These are phyloP conservation scores for Mormyrops boulengeri DNA, from an alignment of 2,797 vertebrate species.

Conservation along the genomic window DNA sequence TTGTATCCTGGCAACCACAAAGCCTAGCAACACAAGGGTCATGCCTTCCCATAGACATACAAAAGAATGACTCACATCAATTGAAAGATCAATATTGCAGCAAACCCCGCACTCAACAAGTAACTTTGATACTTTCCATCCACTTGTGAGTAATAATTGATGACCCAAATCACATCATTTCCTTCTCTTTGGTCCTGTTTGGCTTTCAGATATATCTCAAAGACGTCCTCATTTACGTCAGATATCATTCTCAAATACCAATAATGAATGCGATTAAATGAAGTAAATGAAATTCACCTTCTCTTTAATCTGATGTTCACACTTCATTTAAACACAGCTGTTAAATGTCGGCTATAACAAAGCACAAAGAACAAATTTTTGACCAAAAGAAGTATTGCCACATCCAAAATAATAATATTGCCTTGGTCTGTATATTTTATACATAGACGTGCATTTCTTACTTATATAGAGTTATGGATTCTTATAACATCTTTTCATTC, in stretches of 20 bases:
- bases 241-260: background rate
- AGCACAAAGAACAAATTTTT: background rate
- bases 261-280: background rate
- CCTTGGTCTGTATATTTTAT: background rate
- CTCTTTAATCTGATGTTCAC: background rate
- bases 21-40: constrained; percentile 41
- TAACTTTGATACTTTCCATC: constrained; percentile 1
- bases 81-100: constrained; percentile 24
- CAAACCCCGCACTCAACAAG: constrained; percentile 14
- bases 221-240: background rate
- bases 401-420: background rate
- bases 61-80: constrained; percentile 37
- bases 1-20: constrained; percentile 46
- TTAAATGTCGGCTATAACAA: background rate
- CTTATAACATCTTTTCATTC: background rate
- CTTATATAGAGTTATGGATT: background rate
- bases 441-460: background rate
- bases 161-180: background rate
- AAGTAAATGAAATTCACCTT: background rate
- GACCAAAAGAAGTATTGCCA: background rate
- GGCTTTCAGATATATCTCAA: background rate
- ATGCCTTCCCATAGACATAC: constrained; percentile 24
- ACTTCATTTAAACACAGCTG: background rate
- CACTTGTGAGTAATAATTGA: background rate
- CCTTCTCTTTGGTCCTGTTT: background rate